Evolutionary conservation across 1,140 invertebrate species (phyloP), one percentile per base, ranked within the genome.

Genomic region (Drosophila parabipectinata): DNA sequence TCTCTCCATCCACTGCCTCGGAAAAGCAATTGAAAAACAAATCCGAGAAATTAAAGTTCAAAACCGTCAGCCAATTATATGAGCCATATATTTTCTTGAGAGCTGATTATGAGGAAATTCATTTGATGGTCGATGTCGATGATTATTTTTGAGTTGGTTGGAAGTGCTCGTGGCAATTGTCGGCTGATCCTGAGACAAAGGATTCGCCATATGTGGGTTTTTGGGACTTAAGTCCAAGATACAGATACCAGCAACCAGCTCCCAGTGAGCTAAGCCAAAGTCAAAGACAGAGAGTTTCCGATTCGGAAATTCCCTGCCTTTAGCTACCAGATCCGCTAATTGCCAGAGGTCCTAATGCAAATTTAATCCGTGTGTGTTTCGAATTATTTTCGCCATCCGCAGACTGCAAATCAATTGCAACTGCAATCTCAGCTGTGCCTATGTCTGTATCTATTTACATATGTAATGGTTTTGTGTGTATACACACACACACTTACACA

Each of bases 291-390:
- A 2, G 21, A 2, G n/a, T n/a, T 41, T 14, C 34, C 32, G n/a
- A 12, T 24, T 21, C 18, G 26, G 21, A 53, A 64, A n/a, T 50
- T 67, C 30, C 18, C 12, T 18, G 60, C 52, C 52, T 45, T n/a
- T 30, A n/a, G 32, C 57, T 21, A 2, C 28, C 34, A 53, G 63
- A 59, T 66, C 60, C 69, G 79, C 79, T 85, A 88, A 87, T 88
- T 79, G 84, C 83, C 53, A 83, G 79, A 69, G 83, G 71, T 74
- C 60, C 83, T 87, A 88, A 87, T 87, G 83, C 83, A 87, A 87
- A 79, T 89, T 87, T 89, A 87, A 89, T 87, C 80, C 83, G 72
- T 88, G 72, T 88, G 75, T 88, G 78, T 73, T 87, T 75, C 75
- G 80, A 87, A 87, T 88, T 87, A 87, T 87, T 88, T 87, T 87